Percentiles rank a stretch among this genome's conserved stretches.
phyloP scores from a whole-genome alignment of 1,140 invertebrate genomes.

The Cotesia vestalis region DNA sequence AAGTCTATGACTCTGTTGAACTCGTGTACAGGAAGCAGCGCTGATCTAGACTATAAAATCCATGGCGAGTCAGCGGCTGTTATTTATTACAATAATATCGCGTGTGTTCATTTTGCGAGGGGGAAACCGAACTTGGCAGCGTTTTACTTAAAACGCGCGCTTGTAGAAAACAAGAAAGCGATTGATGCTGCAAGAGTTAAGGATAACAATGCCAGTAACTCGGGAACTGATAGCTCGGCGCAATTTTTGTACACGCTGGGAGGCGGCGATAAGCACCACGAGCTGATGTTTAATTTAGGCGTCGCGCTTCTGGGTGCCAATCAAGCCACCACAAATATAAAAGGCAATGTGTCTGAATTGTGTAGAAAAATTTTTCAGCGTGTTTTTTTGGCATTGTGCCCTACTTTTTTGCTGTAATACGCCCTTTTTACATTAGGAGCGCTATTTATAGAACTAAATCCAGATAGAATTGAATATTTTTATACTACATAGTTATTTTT shows the following conservation, averaged over 20 bases:
- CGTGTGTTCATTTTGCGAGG: conserved; percentile 85
- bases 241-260: conserved; percentile 71
- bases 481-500: no score
- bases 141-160: conserved; percentile 85
- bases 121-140: conserved; percentile 87
- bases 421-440: no score
- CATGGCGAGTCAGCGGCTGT: conserved; percentile 73
- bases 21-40: conserved; percentile 61
- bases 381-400: no score
- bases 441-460: no score
- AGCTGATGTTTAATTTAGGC: conserved; percentile 92
- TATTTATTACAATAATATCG: conserved; percentile 90
- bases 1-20: conserved; percentile 76
- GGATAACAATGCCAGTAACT: conserved; percentile 48
- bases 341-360: no score
- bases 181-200: conserved; percentile 63
- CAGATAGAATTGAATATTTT: no score
- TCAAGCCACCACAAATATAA: conserved; percentile 67
- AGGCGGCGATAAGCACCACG: conserved; percentile 72
- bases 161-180: conserved; percentile 80
- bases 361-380: no score
- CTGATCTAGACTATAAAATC: conserved; percentile 60
- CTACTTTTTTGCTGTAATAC: no score
- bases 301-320: conserved; percentile 84
- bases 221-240: conserved; percentile 28